Conservation (phyloP, 2,797 vertebrate genomes). For the Enteromius paludinosus region DNA sequence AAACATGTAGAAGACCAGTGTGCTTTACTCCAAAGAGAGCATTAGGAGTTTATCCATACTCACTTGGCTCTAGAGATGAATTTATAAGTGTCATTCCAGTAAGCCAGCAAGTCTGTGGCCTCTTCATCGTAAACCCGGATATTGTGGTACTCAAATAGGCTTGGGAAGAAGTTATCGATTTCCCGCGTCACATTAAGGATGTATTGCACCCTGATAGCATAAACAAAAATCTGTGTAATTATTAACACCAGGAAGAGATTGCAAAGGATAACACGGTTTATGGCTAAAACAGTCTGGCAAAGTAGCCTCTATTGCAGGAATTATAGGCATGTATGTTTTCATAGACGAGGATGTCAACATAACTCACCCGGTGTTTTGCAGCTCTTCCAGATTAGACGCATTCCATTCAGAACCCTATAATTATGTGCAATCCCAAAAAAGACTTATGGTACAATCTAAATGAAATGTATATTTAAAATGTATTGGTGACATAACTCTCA, state of each 20-base stretch:
- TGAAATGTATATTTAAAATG: slow-evolving; percentile 1
- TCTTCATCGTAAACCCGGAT: slow-evolving; percentile 97
- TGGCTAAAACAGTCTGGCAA: neutral
- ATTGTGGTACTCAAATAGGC: slow-evolving; percentile 95
- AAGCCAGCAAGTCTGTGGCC: slow-evolving; percentile 94
- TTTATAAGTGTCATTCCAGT: slow-evolving; percentile 98
- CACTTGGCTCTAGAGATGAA: slow-evolving; percentile 99
- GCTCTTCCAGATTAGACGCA: slow-evolving; percentile 95
- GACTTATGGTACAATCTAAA: neutral
- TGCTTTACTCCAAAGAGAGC: neutral
- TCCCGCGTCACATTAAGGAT: slow-evolving; percentile 97
- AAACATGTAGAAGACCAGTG: neutral
- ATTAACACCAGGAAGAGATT: slow-evolving; percentile 3
- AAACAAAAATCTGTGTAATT: slow-evolving; percentile 16
- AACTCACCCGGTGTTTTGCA: slow-evolving; percentile 95
- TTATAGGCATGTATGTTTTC: neutral
- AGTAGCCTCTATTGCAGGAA: neutral
- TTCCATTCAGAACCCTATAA: slow-evolving; percentile 97
- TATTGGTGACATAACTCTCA: slow-evolving; percentile 66
- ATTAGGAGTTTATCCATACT: slow-evolving; percentile 34
- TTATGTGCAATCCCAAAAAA: slow-evolving; percentile 33
- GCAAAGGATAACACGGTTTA: slow-evolving; percentile 5
- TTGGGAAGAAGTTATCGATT: slow-evolving; percentile 98
- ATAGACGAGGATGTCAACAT: neutral
- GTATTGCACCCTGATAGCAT: slow-evolving; percentile 83